Conservation (phyloP, 2,113 vertebrate genomes). For the Eretmochelys imbricata region DNA sequence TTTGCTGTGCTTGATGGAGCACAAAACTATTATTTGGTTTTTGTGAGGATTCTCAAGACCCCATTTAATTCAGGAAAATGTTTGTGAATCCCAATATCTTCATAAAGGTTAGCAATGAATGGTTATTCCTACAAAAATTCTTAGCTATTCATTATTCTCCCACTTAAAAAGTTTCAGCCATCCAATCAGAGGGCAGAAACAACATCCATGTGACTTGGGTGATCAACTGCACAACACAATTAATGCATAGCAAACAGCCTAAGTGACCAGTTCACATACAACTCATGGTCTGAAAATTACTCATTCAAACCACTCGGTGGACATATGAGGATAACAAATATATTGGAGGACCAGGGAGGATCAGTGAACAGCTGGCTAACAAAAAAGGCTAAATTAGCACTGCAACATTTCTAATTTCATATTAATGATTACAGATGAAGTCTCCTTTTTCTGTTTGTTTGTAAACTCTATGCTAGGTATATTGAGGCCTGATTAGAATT, state of each 20-base stretch:
- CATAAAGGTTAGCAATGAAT: not conserved
- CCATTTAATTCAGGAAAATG: not conserved
- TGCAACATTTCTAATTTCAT: not conserved
- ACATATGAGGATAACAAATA: not conserved
- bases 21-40: not conserved
- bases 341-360: not conserved
- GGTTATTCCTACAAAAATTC: not conserved
- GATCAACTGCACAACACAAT: not conserved
- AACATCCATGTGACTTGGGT: not conserved
- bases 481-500: not conserved
- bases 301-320: not conserved
- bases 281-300: not conserved
- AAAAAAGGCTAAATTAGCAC: not conserved
- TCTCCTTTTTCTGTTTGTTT: not conserved
- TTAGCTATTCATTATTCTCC: not conserved
- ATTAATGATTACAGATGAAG: not conserved
- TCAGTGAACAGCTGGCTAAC: not conserved
- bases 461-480: not conserved
- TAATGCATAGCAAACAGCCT: not conserved
- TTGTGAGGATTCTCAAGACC: not conserved
- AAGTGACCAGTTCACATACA: not conserved
- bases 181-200: not conserved
- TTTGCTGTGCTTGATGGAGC: not conserved
- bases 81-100: not conserved
- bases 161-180: not conserved